A percentile compares a stretch with the other conserved stretches of the same genome.
These are phyloP conservation scores for Oeneis ivallda DNA, from an alignment of 2,888 invertebrate species.

Conservation along the genomic window DNA sequence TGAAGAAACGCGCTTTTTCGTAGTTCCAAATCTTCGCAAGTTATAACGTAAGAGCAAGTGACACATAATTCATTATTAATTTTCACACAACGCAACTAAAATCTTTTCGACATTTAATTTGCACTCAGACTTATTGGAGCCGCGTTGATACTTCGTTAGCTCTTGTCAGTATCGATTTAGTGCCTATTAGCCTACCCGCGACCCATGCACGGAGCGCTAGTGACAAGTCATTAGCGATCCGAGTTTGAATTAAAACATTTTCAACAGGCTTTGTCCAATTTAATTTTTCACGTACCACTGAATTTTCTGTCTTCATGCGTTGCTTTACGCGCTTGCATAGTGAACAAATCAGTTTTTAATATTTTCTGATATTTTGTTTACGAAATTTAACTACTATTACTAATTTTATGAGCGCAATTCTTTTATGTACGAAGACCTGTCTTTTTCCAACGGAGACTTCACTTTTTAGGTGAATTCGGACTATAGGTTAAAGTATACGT, in stretches of 20 bases:
- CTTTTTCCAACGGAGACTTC: too few relatives aligned
- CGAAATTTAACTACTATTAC: too few relatives aligned
- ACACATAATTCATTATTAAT: conserved; percentile 5
- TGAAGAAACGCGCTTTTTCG: background rate
- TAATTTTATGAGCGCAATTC: too few relatives aligned
- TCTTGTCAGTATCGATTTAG: conserved; percentile 35
- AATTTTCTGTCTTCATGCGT: too few relatives aligned
- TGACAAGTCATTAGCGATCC: conserved; percentile 21
- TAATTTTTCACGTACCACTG: background rate
- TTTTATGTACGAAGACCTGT: too few relatives aligned
- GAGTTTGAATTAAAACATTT: conserved; percentile 16
- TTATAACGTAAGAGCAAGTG: conserved; percentile 20
- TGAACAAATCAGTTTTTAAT: too few relatives aligned
- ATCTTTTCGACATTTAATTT: conserved; percentile 22
- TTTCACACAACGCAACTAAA: conserved; percentile 8
- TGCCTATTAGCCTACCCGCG: conserved; percentile 24
- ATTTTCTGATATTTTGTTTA: too few relatives aligned
- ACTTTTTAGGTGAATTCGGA: too few relatives aligned
- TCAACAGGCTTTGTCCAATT: conserved; percentile 6
- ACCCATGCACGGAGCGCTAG: conserved; percentile 12
- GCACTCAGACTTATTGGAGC: conserved; percentile 22
- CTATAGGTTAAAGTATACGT: too few relatives aligned
- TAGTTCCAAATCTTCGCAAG: background rate
- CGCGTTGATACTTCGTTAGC: conserved; percentile 28
- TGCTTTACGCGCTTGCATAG: too few relatives aligned